Conservation (phyloP, 2,797 vertebrate genomes). For the Phrynocephalus vlangalii region DNA sequence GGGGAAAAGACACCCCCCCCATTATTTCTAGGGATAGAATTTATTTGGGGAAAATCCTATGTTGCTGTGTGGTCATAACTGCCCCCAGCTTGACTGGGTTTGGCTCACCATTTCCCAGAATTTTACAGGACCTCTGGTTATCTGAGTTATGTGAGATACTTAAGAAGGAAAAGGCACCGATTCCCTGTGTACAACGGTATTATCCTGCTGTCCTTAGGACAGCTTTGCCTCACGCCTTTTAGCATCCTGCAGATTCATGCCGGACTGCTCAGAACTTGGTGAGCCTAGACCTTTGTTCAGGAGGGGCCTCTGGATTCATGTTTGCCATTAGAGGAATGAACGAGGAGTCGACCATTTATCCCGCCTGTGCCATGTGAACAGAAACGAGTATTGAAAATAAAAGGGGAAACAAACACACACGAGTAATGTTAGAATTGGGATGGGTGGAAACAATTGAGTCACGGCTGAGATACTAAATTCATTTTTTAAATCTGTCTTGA, state of each 20-base stretch:
- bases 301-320: slow-evolving; percentile 37
- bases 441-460: slow-evolving; percentile 60
- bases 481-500: slow-evolving; percentile 85
- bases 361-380: slow-evolving; percentile 28
- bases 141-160: not conserved
- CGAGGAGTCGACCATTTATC: slow-evolving; percentile 36
- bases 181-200: not conserved
- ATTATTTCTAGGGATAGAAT: not conserved
- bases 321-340: not conserved
- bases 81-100: not conserved
- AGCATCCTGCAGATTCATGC: not conserved
- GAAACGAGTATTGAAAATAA: slow-evolving; percentile 50
- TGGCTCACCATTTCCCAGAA: not conserved
- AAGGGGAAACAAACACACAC: too few relatives aligned
- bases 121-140: not conserved
- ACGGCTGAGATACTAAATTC: slow-evolving; percentile 81
- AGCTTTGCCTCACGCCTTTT: slow-evolving; percentile 8
- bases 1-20: too few relatives aligned
- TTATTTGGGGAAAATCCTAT: not conserved
- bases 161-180: not conserved
- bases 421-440: slow-evolving; percentile 47
- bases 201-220: not conserved
- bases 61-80: not conserved
- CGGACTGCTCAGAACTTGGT: too few relatives aligned
- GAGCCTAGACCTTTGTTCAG: not conserved